A percentile compares a stretch with the other conserved stretches of the same genome.
These are phyloP conservation scores for Drosophila ananassae DNA, from an alignment of 1,140 invertebrate species.

Conservation along the genomic window DNA sequence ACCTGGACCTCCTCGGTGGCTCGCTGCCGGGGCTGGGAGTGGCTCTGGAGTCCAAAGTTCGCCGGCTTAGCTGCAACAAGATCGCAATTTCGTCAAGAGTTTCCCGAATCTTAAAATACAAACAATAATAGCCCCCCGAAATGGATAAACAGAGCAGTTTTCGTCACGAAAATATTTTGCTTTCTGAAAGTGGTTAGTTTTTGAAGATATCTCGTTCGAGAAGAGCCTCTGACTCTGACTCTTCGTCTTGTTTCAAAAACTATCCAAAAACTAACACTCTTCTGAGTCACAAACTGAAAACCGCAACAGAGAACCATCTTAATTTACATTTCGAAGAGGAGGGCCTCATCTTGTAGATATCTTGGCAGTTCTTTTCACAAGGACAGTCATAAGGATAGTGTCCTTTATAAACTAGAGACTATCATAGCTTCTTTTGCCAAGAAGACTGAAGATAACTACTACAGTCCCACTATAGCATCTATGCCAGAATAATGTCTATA, in stretches of 20 bases:
- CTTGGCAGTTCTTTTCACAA: no score
- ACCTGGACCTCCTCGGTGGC: constrained; percentile 27
- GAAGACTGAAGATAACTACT: no score
- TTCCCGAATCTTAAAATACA: constrained; percentile 9
- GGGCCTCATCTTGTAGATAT: no score
- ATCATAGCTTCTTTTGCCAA: no score
- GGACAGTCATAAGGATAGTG: no score
- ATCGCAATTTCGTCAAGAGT: constrained; percentile 3
- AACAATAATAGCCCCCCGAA: constrained; percentile 27
- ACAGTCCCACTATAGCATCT: no score
- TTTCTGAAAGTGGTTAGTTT: not conserved
- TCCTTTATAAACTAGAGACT: no score
- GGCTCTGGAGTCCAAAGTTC: constrained; percentile 15
- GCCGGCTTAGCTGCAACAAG: constrained; percentile 18
- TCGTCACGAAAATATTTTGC: not conserved
- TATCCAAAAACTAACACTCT: constrained; percentile 38
- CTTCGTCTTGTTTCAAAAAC: constrained; percentile 2
- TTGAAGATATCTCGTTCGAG: not conserved
- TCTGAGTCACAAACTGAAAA: constrained; percentile 24
- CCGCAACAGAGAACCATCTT: no score
- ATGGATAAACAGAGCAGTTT: constrained; percentile 5
- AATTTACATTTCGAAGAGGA: no score
- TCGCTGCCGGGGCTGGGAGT: no score
- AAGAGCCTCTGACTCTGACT: constrained; percentile 14
- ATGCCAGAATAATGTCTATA: not conserved